Percentiles rank a stretch among this genome's conserved stretches.
These are phyloP conservation scores for Limanda limanda DNA, from an alignment of 2,113 vertebrate genomes.

Conservation along the genomic window DNA sequence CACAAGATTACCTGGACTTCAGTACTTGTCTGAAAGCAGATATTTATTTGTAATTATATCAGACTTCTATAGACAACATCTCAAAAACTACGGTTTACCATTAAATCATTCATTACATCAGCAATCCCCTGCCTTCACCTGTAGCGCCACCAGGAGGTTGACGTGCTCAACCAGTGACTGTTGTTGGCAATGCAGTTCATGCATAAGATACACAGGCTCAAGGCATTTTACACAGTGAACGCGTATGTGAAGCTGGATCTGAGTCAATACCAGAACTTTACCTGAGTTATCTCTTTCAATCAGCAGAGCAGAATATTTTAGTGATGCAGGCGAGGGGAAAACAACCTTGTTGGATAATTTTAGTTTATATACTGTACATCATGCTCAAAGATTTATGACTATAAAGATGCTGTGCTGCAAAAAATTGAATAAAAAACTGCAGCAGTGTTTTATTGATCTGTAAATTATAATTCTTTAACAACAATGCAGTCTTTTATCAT, in stretches of 20 bases:
- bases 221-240: neutral
- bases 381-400: neutral
- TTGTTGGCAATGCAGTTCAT: neutral
- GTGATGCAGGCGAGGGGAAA: neutral
- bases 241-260: neutral
- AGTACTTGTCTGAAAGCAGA: too few species aligned
- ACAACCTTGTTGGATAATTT: neutral
- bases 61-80: too few species aligned
- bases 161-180: neutral
- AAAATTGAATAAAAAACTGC: neutral
- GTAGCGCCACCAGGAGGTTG: neutral
- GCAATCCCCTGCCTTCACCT: neutral
- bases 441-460: neutral
- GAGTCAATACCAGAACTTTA: neutral
- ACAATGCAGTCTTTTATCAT: neutral
- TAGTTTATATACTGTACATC: neutral
- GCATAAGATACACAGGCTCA: neutral
- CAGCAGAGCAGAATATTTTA: neutral
- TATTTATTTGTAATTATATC: too few species aligned
- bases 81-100: too few species aligned
- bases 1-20: too few species aligned
- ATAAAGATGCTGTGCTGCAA: neutral
- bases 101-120: neutral
- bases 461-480: neutral
- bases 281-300: constrained; percentile 5